Conservation (phyloP, 2,113 vertebrate species). For the Crotalus helleri region DNA sequence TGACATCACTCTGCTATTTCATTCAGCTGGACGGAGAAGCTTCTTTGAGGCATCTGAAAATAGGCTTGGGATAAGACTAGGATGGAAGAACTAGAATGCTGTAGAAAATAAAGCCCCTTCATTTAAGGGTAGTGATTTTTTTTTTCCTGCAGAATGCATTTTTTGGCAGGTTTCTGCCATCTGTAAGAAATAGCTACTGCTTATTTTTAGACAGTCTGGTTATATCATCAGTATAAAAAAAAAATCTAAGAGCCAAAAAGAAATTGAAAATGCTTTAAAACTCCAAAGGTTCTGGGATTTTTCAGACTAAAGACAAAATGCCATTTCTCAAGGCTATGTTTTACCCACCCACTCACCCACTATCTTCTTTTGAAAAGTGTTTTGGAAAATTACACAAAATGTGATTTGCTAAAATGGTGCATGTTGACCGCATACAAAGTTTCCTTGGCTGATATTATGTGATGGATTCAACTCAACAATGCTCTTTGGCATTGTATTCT, state of each 20-base stretch:
- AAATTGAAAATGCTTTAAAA: conserved; percentile 46
- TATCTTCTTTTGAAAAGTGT: conserved; percentile 43
- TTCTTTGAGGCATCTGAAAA: not conserved
- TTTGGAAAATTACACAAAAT: conserved; percentile 65
- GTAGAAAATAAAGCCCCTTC: not conserved
- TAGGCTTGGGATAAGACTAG: not conserved
- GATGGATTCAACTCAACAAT: conserved; percentile 66
- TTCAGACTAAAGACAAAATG: conserved; percentile 26
- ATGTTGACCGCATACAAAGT: conserved; percentile 31
- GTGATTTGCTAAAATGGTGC: conserved; percentile 47
- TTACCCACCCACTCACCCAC: not conserved
- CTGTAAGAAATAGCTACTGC: conserved; percentile 36
- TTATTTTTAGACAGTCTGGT: conserved; percentile 45
- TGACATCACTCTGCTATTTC: not conserved
- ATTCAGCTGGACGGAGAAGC: not conserved
- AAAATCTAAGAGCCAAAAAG: not conserved
- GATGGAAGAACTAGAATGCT: not conserved
- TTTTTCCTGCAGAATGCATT: not conserved
- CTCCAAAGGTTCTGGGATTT: conserved; percentile 44
- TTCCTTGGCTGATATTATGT: conserved; percentile 62
- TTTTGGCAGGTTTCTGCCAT: conserved; percentile 3
- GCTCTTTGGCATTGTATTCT: conserved; percentile 65
- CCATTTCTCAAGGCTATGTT: conserved; percentile 37
- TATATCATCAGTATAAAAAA: conserved; percentile 46
- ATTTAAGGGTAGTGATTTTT: not conserved